Percentiles rank a stretch among this genome's conserved stretches.
phyloP scores from a whole-genome alignment of 2,888 invertebrate species.

The Pseudococcus longispinus region DNA sequence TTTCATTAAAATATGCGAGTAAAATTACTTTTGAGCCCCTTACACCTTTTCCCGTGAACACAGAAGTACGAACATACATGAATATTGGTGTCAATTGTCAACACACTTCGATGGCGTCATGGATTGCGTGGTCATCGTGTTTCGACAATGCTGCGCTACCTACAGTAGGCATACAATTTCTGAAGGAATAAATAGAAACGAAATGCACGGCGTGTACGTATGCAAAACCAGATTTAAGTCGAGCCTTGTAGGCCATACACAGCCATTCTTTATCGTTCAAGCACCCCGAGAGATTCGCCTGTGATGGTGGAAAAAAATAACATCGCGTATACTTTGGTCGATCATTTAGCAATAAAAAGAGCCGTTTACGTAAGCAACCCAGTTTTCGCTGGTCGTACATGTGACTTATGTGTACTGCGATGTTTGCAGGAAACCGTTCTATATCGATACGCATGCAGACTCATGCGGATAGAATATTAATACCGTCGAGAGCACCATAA shows the following conservation, averaged over 20 bases:
- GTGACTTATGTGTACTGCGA: slow-evolving; percentile 35
- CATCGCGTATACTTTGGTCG: not conserved
- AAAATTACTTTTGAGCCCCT: not conserved
- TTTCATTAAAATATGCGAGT: no score
- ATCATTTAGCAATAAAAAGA: slow-evolving; percentile 48
- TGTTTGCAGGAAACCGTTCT: slow-evolving; percentile 49
- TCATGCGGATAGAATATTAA: slow-evolving; percentile 12
- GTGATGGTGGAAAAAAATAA: not conserved
- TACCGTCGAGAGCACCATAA: not conserved
- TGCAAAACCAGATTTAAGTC: no score
- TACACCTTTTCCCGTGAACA: not conserved
- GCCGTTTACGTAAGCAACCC: slow-evolving; percentile 55
- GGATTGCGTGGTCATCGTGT: slow-evolving; percentile 53
- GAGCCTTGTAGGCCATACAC: slow-evolving; percentile 39
- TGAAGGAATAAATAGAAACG: no score
- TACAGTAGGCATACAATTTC: no score
- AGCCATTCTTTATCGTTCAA: slow-evolving; percentile 50
- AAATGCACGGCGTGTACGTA: no score
- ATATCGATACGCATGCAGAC: not conserved
- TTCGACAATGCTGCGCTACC: slow-evolving; percentile 1
- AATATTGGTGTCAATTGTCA: slow-evolving; percentile 55
- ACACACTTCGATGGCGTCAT: slow-evolving; percentile 44
- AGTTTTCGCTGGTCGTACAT: slow-evolving; percentile 52
- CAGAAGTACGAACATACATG: not conserved
- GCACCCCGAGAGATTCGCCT: slow-evolving; percentile 42